A percentile compares a stretch with the other conserved stretches of the same genome.
phyloP scores from a whole-genome alignment of 2,888 invertebrate genomes.

The Lissonota sp. region DNA sequence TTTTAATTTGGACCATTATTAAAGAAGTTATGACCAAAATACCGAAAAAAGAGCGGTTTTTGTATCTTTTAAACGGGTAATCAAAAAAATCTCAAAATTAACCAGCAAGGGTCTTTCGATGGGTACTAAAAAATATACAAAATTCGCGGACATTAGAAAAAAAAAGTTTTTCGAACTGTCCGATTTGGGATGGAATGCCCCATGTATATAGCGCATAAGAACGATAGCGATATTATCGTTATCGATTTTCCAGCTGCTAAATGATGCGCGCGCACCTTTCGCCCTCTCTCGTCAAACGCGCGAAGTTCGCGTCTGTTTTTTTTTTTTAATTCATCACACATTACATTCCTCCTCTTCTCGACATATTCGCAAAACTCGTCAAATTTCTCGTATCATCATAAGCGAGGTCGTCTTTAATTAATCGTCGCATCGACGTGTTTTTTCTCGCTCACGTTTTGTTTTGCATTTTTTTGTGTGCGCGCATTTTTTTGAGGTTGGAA shows the following conservation, averaged over 20 bases:
- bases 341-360: too few species aligned
- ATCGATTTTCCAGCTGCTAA: conserved; percentile 43
- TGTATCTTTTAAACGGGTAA: too few species aligned
- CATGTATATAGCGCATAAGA: not conserved
- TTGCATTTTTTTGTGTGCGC: not conserved
- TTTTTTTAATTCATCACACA: not conserved
- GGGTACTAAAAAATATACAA: too few species aligned
- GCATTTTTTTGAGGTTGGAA: conserved; percentile 14
- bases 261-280: conserved; percentile 33
- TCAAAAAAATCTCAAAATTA: too few species aligned
- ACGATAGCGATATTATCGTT: conserved; percentile 6
- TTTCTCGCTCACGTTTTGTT: not conserved
- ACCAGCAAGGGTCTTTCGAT: too few species aligned
- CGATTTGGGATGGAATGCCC: too few species aligned
- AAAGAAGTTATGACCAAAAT: too few species aligned
- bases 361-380: conserved; percentile 16
- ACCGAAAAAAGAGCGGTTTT: too few species aligned
- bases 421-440: not conserved
- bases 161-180: too few species aligned
- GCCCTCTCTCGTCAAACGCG: not conserved
- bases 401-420: not conserved
- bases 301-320: conserved; percentile 8
- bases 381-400: conserved; percentile 8
- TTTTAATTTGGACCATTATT: too few species aligned
- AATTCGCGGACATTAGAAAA: too few species aligned